These are phyloP conservation scores for Chrysolina haemoptera DNA, from an alignment of 2,888 invertebrate genomes.

Conservation along the genomic window DNA sequence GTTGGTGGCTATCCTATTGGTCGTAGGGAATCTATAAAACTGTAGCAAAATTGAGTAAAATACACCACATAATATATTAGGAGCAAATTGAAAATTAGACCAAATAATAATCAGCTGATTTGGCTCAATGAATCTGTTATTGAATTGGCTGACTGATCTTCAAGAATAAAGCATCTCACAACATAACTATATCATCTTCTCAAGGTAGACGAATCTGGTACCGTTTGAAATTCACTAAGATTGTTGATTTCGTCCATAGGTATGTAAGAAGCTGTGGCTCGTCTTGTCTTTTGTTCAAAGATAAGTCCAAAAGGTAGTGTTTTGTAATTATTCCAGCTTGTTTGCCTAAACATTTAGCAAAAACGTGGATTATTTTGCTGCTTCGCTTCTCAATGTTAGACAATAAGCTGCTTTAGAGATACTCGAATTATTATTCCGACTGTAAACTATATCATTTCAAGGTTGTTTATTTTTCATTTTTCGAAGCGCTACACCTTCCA, in stretches of 20 bases:
- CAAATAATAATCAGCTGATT: too few relatives aligned
- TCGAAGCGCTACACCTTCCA: slow-evolving; percentile 22
- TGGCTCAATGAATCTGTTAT: background rate
- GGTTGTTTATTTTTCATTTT: slow-evolving; percentile 31
- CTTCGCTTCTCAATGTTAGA: slow-evolving; percentile 10
- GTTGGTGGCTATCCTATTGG: too few relatives aligned
- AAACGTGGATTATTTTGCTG: slow-evolving; percentile 20
- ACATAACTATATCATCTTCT: slow-evolving; percentile 8
- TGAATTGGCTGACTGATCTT: background rate
- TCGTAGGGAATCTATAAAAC: too few relatives aligned
- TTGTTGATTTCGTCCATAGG: slow-evolving; percentile 6
- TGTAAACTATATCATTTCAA: background rate
- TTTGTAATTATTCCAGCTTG: slow-evolving; percentile 10
- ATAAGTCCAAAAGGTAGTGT: slow-evolving; percentile 8
- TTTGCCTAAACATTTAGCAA: background rate
- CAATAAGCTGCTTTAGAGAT: slow-evolving; percentile 11
- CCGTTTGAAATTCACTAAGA: background rate
- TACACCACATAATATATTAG: too few relatives aligned
- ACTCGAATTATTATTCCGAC: background rate
- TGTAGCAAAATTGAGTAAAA: too few relatives aligned
- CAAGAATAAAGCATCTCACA: background rate
- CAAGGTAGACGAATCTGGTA: background rate
- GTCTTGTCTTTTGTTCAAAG: slow-evolving; percentile 5
- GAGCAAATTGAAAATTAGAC: too few relatives aligned
- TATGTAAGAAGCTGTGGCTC: slow-evolving; percentile 7